phyloP scores from a whole-genome alignment of 2,113 vertebrate genomes.

The Zosterops lateralis region DNA sequence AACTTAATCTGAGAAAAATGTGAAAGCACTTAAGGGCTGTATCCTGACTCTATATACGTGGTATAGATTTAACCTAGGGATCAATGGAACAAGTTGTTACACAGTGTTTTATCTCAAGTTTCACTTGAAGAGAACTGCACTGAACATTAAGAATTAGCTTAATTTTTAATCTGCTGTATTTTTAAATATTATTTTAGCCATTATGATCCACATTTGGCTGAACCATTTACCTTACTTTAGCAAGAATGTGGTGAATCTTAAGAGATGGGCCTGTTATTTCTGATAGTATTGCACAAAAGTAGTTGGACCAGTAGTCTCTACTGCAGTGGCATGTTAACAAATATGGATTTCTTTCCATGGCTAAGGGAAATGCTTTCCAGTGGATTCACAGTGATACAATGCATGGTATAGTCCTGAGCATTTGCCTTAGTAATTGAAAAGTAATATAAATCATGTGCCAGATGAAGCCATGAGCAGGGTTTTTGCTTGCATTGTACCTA shows the following conservation, averaged over 20 bases:
- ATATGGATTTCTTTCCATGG: background rate
- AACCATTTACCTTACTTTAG: background rate
- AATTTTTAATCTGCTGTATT: background rate
- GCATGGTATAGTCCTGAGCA: fast-evolving
- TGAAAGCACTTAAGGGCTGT: background rate
- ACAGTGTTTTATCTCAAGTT: background rate
- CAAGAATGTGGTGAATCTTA: background rate
- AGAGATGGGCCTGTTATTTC: background rate
- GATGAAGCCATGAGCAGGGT: background rate
- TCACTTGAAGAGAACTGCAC: background rate
- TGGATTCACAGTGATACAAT: background rate
- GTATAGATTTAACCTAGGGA: background rate
- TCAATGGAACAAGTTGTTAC: background rate
- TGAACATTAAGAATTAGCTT: background rate
- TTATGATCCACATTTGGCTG: background rate
- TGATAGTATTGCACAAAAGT: background rate
- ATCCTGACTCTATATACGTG: background rate
- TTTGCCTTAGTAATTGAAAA: background rate
- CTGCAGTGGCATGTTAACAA: background rate
- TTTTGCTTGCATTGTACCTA: background rate
- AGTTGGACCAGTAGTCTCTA: background rate
- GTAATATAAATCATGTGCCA: background rate
- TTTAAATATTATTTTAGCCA: background rate
- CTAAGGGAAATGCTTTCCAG: background rate
- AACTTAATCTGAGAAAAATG: background rate